These are phyloP conservation scores for Exephanes ischioxanthus DNA, from an alignment of 2,888 invertebrate species.

Conservation along the genomic window DNA sequence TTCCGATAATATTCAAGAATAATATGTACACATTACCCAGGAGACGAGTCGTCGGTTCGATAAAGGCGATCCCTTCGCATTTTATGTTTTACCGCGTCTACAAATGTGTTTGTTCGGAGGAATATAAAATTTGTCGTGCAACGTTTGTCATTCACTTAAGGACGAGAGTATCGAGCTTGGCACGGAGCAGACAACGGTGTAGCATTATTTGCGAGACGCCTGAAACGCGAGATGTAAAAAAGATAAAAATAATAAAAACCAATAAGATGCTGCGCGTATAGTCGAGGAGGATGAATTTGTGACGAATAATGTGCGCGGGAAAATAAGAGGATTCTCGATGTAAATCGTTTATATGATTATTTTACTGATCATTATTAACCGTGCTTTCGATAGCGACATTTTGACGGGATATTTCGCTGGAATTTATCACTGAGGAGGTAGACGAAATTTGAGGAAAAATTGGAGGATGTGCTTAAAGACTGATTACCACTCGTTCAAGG, in stretches of 20 bases:
- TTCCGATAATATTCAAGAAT: not conserved
- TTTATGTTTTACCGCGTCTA: not conserved
- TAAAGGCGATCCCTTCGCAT: not conserved
- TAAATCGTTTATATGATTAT: not conserved
- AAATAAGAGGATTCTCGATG: not conserved
- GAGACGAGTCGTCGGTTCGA: not conserved
- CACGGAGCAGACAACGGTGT: not conserved
- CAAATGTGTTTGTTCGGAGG: not conserved
- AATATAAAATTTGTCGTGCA: slow-evolving; percentile 2
- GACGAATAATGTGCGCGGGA: not conserved
- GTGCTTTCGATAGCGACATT: not conserved
- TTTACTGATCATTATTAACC: not conserved
- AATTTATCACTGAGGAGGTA: not conserved
- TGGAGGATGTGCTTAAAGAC: not conserved
- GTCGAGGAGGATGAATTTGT: not conserved
- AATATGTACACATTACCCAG: not conserved
- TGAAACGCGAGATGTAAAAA: not conserved
- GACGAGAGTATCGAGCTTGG: not conserved
- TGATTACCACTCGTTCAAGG: not conserved
- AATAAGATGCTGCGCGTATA: not conserved
- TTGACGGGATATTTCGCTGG: not conserved
- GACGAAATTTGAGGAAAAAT: not conserved
- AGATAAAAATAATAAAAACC: not conserved
- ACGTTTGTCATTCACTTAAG: slow-evolving; percentile 1
- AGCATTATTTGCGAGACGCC: not conserved